Conservation (phyloP, 2,888 invertebrate species). For the Trimorus sp. region DNA sequence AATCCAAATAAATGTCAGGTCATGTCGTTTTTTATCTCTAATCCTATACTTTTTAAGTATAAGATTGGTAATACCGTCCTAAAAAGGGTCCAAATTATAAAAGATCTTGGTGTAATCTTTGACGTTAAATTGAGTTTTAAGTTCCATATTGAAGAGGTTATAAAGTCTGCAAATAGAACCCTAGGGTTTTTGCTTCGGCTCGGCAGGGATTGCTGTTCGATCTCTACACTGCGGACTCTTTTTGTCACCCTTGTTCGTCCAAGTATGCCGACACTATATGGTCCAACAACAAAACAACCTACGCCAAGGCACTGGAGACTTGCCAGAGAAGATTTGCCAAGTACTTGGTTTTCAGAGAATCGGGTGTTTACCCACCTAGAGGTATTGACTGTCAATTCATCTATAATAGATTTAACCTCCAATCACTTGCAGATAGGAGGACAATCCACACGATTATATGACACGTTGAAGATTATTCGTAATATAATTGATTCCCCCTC, state of each 20-base stretch:
- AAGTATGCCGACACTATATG: conserved; percentile 2
- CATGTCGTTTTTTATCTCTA: conserved; percentile 12
- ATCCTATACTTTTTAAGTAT: background rate
- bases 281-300: background rate
- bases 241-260: background rate
- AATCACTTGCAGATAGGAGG: too few species aligned
- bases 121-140: conserved; percentile 9
- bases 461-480: too few species aligned
- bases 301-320: background rate
- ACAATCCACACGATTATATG: too few species aligned
- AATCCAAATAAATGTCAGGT: conserved; percentile 7
- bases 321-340: background rate
- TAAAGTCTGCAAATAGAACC: background rate
- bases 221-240: background rate
- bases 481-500: too few species aligned
- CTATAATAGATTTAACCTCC: background rate
- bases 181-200: conserved; percentile 7
- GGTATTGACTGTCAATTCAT: background rate
- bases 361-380: background rate
- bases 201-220: background rate
- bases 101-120: conserved; percentile 10
- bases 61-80: background rate
- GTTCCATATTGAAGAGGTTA: background rate
- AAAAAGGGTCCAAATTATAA: background rate
- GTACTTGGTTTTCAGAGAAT: background rate